phyloP scores from a whole-genome alignment of 1,140 invertebrate species.

The Choristoneura fumiferana region DNA sequence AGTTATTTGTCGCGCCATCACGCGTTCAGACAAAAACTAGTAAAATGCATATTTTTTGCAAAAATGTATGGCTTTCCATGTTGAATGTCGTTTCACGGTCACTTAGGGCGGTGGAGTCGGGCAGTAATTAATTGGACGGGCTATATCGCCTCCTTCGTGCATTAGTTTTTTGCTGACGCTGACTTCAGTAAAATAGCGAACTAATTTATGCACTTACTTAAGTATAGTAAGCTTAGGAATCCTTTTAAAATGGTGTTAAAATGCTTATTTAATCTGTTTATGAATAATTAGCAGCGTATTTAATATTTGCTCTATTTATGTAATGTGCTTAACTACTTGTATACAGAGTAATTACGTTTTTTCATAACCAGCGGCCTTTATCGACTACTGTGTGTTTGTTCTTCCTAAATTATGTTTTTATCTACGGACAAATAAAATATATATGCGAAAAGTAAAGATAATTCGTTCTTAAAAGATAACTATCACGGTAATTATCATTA shows the following conservation, averaged over 20 bases:
- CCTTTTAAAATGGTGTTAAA: constrained; percentile 11
- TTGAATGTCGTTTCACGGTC: constrained; percentile 67
- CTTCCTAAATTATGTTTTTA: too few relatives aligned
- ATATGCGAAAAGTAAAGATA: constrained; percentile 14
- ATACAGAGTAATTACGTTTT: neutral
- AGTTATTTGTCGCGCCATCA: constrained; percentile 29
- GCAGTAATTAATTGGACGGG: constrained; percentile 33
- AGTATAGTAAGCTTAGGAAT: neutral
- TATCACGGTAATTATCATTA: constrained; percentile 7
- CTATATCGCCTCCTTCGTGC: constrained; percentile 2
- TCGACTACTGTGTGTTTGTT: too few relatives aligned
- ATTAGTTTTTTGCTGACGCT: constrained; percentile 18
- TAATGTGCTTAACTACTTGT: neutral
- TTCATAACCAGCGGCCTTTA: too few relatives aligned
- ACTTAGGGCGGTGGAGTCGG: constrained; percentile 42
- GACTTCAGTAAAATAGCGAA: constrained; percentile 17
- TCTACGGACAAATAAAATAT: neutral
- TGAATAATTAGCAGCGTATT: neutral
- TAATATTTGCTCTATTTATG: neutral
- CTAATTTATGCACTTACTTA: constrained; percentile 6
- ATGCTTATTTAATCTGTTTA: constrained; percentile 11
- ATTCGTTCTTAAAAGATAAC: constrained; percentile 6
- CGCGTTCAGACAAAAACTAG: constrained; percentile 42
- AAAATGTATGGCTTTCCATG: constrained; percentile 24
- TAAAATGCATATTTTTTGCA: constrained; percentile 21